A percentile compares a stretch with the other conserved stretches of the same genome.
Evolutionary conservation across 2,113 vertebrate species (phyloP).

Genomic region (Sinocyclocheilus grahami): DNA sequence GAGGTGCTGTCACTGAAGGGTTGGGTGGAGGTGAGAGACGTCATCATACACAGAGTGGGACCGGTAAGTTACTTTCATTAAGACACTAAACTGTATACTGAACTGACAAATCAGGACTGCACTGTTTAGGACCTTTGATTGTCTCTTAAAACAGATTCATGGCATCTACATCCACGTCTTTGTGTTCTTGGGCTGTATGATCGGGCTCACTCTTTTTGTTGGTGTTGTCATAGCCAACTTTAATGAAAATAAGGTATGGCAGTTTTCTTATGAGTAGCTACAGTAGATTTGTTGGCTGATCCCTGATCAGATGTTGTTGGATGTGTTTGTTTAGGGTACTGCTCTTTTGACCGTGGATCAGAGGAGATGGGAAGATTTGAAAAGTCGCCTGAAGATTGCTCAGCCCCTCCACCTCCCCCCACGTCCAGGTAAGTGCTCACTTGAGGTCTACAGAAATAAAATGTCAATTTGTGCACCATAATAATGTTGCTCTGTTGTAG

Average conservation of each 20-base stretch:
- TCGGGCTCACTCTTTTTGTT: slow-evolving; percentile 96
- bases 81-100: background rate
- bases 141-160: slow-evolving; percentile 83
- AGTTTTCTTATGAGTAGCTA: background rate
- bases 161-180: slow-evolving; percentile 99
- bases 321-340: slow-evolving; percentile 81
- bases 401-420: slow-evolving; percentile 98
- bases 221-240: slow-evolving; percentile 99
- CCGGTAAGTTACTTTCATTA: slow-evolving; percentile 77
- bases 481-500: background rate
- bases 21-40: slow-evolving; percentile 98
- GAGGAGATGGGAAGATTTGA: slow-evolving; percentile 98
- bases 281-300: background rate
- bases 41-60: slow-evolving; percentile 97
- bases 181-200: slow-evolving; percentile 99
- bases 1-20: slow-evolving; percentile 98
- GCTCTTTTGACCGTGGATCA: slow-evolving; percentile 98
- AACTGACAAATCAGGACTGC: background rate
- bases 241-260: slow-evolving; percentile 96
- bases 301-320: background rate
- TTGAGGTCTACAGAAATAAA: background rate
- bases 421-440: slow-evolving; percentile 82
- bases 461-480: background rate
- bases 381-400: slow-evolving; percentile 98
- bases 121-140: slow-evolving; percentile 40